phyloP scores from a whole-genome alignment of 2,113 vertebrate species.

The Hassar affinis region DNA sequence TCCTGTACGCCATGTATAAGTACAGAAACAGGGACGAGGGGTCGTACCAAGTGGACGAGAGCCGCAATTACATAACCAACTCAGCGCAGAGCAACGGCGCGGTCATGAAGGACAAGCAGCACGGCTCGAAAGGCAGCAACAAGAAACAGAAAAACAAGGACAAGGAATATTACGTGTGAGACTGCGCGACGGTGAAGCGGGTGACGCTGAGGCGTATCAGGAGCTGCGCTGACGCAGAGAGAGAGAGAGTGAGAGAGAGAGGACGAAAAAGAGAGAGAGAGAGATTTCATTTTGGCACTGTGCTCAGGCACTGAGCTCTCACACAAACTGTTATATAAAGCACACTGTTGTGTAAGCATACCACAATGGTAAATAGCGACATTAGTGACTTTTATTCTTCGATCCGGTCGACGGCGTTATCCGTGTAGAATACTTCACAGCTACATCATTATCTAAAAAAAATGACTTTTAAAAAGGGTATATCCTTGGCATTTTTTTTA shows the following conservation, averaged over 20 bases:
- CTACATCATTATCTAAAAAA: conserved; percentile 84
- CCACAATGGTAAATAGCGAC: conserved; percentile 74
- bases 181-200: not conserved
- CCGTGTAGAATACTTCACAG: conserved; percentile 86
- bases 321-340: conserved; percentile 92
- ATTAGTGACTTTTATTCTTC: conserved; percentile 79
- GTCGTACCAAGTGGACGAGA: conserved; percentile 99
- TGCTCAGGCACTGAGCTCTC: conserved; percentile 81
- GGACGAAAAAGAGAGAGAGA: conserved; percentile 46
- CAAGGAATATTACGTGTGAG: conserved; percentile 98
- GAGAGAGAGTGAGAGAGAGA: conserved; percentile 60
- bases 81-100: conserved; percentile 98
- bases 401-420: conserved; percentile 85
- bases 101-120: conserved; percentile 95
- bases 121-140: conserved; percentile 90
- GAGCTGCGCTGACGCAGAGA: conserved; percentile 28
- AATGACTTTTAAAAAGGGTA: conserved; percentile 85
- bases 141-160: conserved; percentile 99
- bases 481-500: conserved; percentile 72
- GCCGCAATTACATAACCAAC: conserved; percentile 99
- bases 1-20: conserved; percentile 99
- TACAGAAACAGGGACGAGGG: conserved; percentile 99
- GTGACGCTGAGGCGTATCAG: conserved; percentile 41
- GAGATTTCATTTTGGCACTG: conserved; percentile 69
- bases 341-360: conserved; percentile 82